Percentiles rank a stretch among this genome's conserved stretches.
Conservation (phyloP, 2,888 invertebrate genomes). For the Elysia crispata region DNA sequence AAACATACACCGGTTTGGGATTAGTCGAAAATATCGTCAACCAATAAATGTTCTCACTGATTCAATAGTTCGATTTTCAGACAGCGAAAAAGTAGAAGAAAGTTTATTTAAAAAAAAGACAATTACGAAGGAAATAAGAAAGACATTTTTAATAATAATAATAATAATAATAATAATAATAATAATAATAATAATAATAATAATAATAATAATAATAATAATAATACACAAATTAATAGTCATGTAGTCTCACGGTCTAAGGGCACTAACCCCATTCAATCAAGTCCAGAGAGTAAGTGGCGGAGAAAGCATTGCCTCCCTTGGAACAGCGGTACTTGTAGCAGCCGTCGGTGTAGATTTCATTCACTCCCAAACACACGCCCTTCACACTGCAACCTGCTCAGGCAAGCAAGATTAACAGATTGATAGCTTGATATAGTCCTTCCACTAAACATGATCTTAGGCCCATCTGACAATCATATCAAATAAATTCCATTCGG, state of each 20-base stretch:
- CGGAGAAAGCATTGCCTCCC: background rate
- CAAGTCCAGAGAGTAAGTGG: constrained; percentile 23
- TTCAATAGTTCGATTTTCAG: no score
- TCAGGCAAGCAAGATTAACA: background rate
- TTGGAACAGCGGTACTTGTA: constrained; percentile 41
- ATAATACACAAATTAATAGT: no score
- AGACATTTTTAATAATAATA: no score
- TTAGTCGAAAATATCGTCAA: background rate
- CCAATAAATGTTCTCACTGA: background rate
- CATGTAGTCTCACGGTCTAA: no score
- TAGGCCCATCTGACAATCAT: no score
- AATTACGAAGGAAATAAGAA: background rate
- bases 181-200: no score
- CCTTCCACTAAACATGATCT: background rate
- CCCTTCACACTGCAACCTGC: constrained; percentile 28
- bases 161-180: no score
- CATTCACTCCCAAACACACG: constrained; percentile 42
- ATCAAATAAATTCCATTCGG: no score
- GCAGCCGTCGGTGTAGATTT: constrained; percentile 36
- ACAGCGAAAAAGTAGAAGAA: background rate
- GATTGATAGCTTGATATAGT: background rate
- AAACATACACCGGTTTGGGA: background rate
- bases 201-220: no score
- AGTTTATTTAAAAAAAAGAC: background rate
- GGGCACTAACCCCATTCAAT: constrained; percentile 26